Percentiles rank a stretch among this genome's conserved stretches.
These are phyloP conservation scores for Opisthocomus hoazin DNA, from an alignment of 2,113 vertebrate species.

Conservation along the genomic window DNA sequence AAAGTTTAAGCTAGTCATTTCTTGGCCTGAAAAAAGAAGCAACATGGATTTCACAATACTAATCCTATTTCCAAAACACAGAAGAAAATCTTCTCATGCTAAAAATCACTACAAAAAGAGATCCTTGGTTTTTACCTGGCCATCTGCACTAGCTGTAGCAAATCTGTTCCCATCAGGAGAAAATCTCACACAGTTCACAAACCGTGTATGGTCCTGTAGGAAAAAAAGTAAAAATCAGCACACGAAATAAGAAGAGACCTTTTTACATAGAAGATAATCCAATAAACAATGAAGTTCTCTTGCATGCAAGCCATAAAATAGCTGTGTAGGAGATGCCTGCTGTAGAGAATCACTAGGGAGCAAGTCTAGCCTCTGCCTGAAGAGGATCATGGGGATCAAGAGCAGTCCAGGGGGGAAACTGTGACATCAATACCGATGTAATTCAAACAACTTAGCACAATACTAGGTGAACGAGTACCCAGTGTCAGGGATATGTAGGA, in stretches of 20 bases:
- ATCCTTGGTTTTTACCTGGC: constrained; percentile 76
- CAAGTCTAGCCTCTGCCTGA: background rate
- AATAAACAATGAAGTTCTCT: background rate
- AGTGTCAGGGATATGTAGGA: background rate
- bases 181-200: constrained; percentile 93
- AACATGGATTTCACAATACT: background rate
- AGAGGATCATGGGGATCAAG: background rate
- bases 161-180: constrained; percentile 88
- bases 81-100: background rate
- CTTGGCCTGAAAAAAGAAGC: background rate
- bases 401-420: background rate
- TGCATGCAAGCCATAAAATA: fast-evolving
- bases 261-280: background rate
- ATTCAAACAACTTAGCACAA: background rate
- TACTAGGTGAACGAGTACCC: background rate
- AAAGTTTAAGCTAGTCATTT: background rate
- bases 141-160: constrained; percentile 87
- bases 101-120: background rate
- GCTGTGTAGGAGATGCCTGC: background rate
- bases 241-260: background rate
- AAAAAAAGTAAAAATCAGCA: background rate
- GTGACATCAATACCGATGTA: background rate
- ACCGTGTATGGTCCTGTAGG: constrained; percentile 84
- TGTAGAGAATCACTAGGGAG: background rate
- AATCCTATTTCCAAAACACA: background rate